Conservation (phyloP, 2,113 vertebrate genomes). For the Heteronetta atricapilla region DNA sequence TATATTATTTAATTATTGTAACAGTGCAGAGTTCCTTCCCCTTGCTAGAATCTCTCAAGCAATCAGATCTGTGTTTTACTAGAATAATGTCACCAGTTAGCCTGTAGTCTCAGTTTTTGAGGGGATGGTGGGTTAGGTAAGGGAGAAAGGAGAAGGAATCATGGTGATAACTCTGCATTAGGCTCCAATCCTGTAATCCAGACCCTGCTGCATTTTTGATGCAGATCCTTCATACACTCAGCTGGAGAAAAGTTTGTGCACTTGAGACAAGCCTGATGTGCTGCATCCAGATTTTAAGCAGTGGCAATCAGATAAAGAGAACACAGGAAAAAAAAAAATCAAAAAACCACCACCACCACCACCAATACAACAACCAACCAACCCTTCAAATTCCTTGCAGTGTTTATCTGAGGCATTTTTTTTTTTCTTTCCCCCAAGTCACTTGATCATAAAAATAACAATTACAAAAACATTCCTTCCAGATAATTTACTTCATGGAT, state of each 20-base stretch:
- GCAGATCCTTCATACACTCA: background rate
- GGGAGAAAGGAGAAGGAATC: background rate
- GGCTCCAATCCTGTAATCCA: background rate
- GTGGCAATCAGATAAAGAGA: background rate
- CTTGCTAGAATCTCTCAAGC: background rate
- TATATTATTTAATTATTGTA: background rate
- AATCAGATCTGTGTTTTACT: background rate
- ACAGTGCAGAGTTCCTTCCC: background rate
- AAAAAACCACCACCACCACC: too few relatives aligned
- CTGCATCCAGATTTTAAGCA: background rate
- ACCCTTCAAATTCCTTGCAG: background rate
- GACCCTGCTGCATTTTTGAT: background rate
- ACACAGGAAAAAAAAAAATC: background rate
- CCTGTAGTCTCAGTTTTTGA: background rate
- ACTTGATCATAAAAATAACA: constrained; percentile 36
- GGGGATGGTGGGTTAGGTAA: background rate
- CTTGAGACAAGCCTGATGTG: background rate
- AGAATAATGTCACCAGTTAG: background rate
- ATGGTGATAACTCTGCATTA: background rate
- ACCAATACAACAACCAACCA: too few relatives aligned
- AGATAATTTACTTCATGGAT: constrained; percentile 30
- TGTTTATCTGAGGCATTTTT: constrained; percentile 14
- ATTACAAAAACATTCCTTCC: constrained; percentile 36
- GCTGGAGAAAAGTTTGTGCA: background rate
- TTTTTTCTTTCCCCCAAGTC: constrained; percentile 2